A percentile compares a stretch with the other conserved stretches of the same genome.
These are phyloP conservation scores for Mesorhabditis sp. DNA, from an alignment of 2,888 invertebrate genomes.

Conservation along the genomic window DNA sequence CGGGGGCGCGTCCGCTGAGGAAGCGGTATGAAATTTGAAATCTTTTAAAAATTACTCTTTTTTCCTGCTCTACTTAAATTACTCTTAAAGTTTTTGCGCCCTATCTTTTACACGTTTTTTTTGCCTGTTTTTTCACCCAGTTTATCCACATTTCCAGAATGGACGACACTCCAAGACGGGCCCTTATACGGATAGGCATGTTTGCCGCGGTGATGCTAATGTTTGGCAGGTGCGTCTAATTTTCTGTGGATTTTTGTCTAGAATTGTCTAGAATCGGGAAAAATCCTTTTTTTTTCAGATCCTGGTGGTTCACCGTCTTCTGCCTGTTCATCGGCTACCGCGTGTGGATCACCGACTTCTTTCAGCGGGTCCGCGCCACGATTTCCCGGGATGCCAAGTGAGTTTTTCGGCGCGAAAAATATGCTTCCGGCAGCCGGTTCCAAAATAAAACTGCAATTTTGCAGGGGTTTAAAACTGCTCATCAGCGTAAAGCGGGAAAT, in stretches of 20 bases:
- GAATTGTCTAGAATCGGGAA: background rate
- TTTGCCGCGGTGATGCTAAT: background rate
- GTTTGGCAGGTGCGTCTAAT: background rate
- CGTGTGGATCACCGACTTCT: constrained; percentile 32
- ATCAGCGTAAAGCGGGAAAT: constrained; percentile 40
- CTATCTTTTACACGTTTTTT: too few species aligned
- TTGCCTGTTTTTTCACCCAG: too few species aligned
- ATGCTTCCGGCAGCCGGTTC: background rate
- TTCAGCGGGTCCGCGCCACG: constrained; percentile 35
- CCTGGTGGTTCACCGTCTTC: constrained; percentile 32
- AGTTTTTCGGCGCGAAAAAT: constrained; percentile 13
- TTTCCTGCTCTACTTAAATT: too few species aligned
- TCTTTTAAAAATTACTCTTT: too few species aligned
- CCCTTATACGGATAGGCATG: background rate
- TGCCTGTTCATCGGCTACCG: constrained; percentile 35
- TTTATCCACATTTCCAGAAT: background rate
- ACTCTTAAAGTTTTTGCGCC: too few species aligned
- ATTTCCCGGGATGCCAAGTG: constrained; percentile 49
- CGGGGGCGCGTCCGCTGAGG: too few species aligned
- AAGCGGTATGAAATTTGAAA: too few species aligned
- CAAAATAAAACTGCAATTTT: constrained; percentile 14
- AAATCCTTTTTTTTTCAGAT: constrained; percentile 9
- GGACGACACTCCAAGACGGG: constrained; percentile 3
- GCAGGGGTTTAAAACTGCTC: constrained; percentile 44
- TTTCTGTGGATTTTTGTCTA: background rate